Base-by-base conservation (phyloP, 2,797 vertebrate species). In the Philypnodon macrostomus region DNA sequence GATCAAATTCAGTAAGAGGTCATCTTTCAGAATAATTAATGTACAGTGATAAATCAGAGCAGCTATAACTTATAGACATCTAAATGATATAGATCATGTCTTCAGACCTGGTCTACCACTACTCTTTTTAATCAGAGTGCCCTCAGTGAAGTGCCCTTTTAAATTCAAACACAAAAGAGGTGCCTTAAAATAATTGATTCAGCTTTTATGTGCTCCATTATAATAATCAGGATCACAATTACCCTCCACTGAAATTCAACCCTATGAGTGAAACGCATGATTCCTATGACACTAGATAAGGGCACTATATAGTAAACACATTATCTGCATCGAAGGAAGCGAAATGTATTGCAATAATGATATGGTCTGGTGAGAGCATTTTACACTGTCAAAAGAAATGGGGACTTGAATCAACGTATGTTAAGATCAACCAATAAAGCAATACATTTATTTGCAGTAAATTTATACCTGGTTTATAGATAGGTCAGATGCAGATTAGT, bases 181-280 rank as follows among this genome's bases (percentile, higher is more conserved):
- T 80, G 81, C 80, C 85, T 87, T 85, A 88, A 86, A 89, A 86
- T 85, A 85, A 88, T 90, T 86, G 85, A 89, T 81, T 81, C 77
- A 15, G 70, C 67, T 86, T 89, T 88, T 89, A 87, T 89, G 81
- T 33, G 59, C 52, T 85, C 77, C 80, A 85, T 88, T 88, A 87
- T 77, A 87, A 87, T 86, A 85, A 88, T 85, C 80, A 53, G 41
- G 64, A 81, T 53, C 79, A 68, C 78, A 75, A 84, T 85, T 86
- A 87, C 69, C 64, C 68, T 70, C 80, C 77, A 66, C 72, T 49
- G 56, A 77, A 85, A 81, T 63, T 57, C 80, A 76, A 76, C 73
- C 67, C 34, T 61, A 53, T 32, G 39, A 56, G 42, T 30, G 19
- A 56, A 53, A 67, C 54, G 51, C 77, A 62, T 30, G 45, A 52